phyloP scores from a whole-genome alignment of 1,140 invertebrate genomes.

The Orius insidiosus region DNA sequence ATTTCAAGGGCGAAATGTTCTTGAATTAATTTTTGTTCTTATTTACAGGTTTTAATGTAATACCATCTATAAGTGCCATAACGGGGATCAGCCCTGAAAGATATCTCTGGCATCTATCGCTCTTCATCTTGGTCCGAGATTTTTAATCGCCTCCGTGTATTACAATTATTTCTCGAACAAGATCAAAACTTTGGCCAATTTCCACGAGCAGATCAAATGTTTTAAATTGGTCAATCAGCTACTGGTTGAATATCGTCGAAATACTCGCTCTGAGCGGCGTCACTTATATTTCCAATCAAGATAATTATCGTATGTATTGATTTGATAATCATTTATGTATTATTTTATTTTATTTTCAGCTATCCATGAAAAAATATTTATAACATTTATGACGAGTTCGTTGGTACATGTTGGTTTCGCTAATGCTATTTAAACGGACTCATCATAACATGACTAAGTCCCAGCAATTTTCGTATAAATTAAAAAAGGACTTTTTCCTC shows the following conservation, averaged over 20 bases:
- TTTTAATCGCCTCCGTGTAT: constrained; percentile 69
- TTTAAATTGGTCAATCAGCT: constrained; percentile 49
- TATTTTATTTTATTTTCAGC: constrained; percentile 36
- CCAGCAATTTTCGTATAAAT: constrained; percentile 35
- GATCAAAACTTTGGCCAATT: neutral
- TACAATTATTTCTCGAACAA: constrained; percentile 52
- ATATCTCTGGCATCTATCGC: constrained; percentile 83
- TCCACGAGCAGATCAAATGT: constrained; percentile 5
- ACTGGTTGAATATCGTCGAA: constrained; percentile 72
- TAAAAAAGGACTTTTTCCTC: constrained; percentile 56
- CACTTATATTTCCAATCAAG: constrained; percentile 81
- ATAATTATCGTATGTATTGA: constrained; percentile 76
- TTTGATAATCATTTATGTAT: constrained; percentile 3
- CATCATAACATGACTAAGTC: constrained; percentile 25
- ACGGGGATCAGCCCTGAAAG: constrained; percentile 78
- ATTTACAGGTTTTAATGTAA: constrained; percentile 66
- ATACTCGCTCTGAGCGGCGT: constrained; percentile 68
- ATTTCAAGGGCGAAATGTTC: no score
- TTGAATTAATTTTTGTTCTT: constrained; percentile 12
- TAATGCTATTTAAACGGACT: constrained; percentile 29
- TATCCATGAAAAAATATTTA: constrained; percentile 82
- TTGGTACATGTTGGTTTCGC: constrained; percentile 64
- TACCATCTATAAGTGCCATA: constrained; percentile 81
- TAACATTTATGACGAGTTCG: constrained; percentile 76
- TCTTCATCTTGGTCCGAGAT: constrained; percentile 70